Conservation (phyloP, 92 coral and sea anemone species). For the Epizoanthus fatuus region DNA sequence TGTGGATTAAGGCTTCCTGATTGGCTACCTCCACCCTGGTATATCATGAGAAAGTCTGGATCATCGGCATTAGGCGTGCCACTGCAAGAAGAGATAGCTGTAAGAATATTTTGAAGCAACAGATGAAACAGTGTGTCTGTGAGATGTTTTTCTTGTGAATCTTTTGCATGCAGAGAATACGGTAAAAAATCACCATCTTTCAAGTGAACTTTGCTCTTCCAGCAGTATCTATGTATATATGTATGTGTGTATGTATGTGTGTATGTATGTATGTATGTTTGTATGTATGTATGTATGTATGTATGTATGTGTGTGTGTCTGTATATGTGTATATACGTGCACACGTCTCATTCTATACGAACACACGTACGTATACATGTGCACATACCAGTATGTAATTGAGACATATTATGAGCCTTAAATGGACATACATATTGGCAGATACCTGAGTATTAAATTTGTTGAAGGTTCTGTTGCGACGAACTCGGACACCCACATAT, state of each 20-base stretch:
- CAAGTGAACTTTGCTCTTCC: too few relatives aligned
- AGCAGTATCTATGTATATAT: too few relatives aligned
- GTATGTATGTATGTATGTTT: neutral
- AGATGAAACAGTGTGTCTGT: too few relatives aligned
- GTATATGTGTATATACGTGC: neutral
- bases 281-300: conserved; percentile 1
- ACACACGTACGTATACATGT: neutral
- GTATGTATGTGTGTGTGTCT: neutral
- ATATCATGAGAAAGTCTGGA: conserved; percentile 63
- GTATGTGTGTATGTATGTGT: too few relatives aligned
- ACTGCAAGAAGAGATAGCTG: neutral
- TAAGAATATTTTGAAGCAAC: too few relatives aligned
- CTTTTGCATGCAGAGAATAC: too few relatives aligned
- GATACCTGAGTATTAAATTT: conserved; percentile 55
- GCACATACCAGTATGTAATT: neutral
- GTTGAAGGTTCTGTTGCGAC: conserved; percentile 20
- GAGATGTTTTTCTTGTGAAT: too few relatives aligned
- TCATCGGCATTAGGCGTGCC: conserved; percentile 55
- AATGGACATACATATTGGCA: neutral
- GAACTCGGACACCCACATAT: conserved; percentile 44
- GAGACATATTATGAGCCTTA: too few relatives aligned
- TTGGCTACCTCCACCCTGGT: conserved; percentile 47
- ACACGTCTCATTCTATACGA: neutral
- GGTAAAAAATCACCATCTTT: too few relatives aligned
- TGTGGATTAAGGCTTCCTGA: conserved; percentile 61